phyloP scores from a whole-genome alignment of 2,888 invertebrate species.

The Cephonodes hylas region DNA sequence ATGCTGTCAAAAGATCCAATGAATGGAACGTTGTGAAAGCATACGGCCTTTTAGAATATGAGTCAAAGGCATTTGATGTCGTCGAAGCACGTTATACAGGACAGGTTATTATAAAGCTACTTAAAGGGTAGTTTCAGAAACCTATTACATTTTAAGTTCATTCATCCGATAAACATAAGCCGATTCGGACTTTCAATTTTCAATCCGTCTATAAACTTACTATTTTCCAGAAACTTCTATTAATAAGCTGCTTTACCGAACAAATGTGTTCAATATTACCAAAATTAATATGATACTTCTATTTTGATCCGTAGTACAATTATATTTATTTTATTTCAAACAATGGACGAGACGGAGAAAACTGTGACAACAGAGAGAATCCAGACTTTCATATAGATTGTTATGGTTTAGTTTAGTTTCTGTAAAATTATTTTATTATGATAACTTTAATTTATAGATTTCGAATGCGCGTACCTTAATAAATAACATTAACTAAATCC shows the following conservation, averaged over 20 bases:
- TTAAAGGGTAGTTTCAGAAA: neutral
- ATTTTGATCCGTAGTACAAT: too few species aligned
- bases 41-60: neutral
- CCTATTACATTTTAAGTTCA: neutral
- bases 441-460: too few species aligned
- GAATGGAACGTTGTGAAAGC: neutral
- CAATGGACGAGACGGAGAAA: too few species aligned
- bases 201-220: neutral
- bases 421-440: too few species aligned
- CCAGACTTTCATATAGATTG: too few species aligned
- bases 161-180: too few species aligned
- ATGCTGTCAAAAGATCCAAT: neutral
- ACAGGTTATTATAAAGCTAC: neutral
- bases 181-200: neutral
- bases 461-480: too few species aligned
- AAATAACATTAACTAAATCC: too few species aligned
- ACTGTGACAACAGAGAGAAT: too few species aligned
- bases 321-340: too few species aligned
- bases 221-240: neutral
- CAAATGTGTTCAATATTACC: neutral
- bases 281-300: too few species aligned
- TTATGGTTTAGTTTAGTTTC: too few species aligned
- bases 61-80: neutral
- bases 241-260: neutral
- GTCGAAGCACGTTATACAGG: neutral